These are phyloP conservation scores for Festucalex cinctus DNA, from an alignment of 2,113 vertebrate species.

Conservation along the genomic window DNA sequence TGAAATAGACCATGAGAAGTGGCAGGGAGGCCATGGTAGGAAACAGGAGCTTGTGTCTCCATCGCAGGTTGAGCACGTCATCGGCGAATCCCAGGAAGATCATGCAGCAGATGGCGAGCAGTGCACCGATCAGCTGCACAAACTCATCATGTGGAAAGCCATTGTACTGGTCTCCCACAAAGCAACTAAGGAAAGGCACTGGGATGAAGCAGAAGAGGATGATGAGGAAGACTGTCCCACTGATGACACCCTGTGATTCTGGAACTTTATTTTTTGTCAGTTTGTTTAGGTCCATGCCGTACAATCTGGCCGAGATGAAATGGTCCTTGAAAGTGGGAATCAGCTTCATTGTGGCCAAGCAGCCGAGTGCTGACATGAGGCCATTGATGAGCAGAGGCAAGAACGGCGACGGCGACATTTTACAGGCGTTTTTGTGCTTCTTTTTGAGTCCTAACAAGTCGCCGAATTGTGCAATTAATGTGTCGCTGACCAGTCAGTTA, in stretches of 20 bases:
- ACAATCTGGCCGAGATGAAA: slow-evolving; percentile 87
- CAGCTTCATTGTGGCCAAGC: slow-evolving; percentile 81
- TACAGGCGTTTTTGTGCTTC: slow-evolving; percentile 21
- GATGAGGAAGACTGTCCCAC: slow-evolving; percentile 94
- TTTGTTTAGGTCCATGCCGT: slow-evolving; percentile 91
- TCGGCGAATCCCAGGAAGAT: slow-evolving; percentile 98
- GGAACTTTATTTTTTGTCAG: slow-evolving; percentile 78
- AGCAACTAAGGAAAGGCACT: slow-evolving; percentile 92
- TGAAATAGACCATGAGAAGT: slow-evolving; percentile 98
- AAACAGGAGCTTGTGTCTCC: slow-evolving; percentile 95
- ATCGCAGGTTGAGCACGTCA: slow-evolving; percentile 91
- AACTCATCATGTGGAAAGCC: slow-evolving; percentile 94
- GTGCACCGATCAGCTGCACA: slow-evolving; percentile 90
- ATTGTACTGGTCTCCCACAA: slow-evolving; percentile 83
- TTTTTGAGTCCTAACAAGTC: slow-evolving; percentile 14
- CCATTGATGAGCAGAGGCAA: slow-evolving; percentile 83
- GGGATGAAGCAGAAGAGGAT: slow-evolving; percentile 99
- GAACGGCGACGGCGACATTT: slow-evolving; percentile 77
- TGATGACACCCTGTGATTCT: slow-evolving; percentile 95
- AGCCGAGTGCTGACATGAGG: slow-evolving; percentile 81
- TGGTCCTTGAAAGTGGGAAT: slow-evolving; percentile 90
- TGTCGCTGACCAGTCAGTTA: slow-evolving; percentile 14
- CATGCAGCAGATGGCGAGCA: slow-evolving; percentile 99
- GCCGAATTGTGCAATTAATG: slow-evolving; percentile 13
- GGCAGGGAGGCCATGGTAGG: slow-evolving; percentile 93